Base-by-base conservation (phyloP, 2,888 invertebrate species). In the Andrena trimmerana region DNA sequence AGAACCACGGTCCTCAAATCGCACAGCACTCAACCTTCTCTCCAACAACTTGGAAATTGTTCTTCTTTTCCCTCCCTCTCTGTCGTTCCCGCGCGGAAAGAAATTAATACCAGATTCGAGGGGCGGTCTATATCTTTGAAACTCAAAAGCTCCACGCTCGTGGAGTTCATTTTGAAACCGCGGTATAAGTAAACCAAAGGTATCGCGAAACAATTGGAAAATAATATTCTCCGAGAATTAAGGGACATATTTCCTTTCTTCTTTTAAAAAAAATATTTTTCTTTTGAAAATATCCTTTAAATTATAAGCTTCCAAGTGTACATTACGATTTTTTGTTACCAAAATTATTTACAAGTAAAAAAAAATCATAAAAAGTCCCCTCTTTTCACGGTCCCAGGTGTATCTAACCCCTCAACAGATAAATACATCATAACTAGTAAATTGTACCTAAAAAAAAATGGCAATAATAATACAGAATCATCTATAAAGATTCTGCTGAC, bases 1-100 rank as follows among this genome's bases (percentile, higher is more conserved):
- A 77, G 84, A 86, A 86, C 78, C 87, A 77, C 69, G 62, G 52
- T 81, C 83, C 86, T 85, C 85, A 86, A 85, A 87, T 87, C 86
- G 86, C 80, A 85, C 78, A 74, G 71, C 77, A 86, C 85, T 85
- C 86, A 78, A 84, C 85, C 74, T 84, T 70, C 81, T 82, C 82
- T 74, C 86, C 69, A 82, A 81, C 84, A 85, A 87, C 86, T 82
- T 87, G 68, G 80, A 84, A 77, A 84, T 85, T 86, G 80, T 85
- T 86, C 77, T 71, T 62, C 72, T 70, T 73, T 65, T 65, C 54
- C 54, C 57, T 48, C 60, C 48, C 24, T 57, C 63, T 57, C 52
- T 31, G 57, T 48, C 33, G 31, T 13, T 52, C 76, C 66, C 24
- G 52, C 48, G 68, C 60, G 8, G 2, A 20, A 50, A 36, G 20